Conservation (phyloP, 2,888 invertebrate species). For the Mythimna pallens region DNA sequence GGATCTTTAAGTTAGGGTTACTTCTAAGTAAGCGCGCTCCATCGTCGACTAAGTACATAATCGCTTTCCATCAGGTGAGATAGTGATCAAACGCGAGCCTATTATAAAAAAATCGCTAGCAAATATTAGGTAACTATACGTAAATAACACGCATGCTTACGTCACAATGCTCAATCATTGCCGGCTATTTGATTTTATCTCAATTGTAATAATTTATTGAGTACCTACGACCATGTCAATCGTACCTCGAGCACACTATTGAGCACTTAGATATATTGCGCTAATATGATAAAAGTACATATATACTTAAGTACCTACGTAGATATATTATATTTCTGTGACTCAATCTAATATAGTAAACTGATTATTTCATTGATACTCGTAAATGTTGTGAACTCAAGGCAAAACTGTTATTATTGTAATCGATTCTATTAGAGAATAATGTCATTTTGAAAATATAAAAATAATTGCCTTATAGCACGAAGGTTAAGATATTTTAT, state of each 20-base stretch:
- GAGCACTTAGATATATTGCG: constrained; percentile 26
- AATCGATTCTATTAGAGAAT: not conserved
- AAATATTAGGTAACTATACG: not conserved
- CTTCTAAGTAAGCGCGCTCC: no score
- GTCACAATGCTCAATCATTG: constrained; percentile 15
- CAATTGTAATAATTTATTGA: constrained; percentile 15
- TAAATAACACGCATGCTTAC: not conserved
- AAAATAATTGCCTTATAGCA: not conserved
- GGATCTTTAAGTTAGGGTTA: no score
- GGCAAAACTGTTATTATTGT: not conserved
- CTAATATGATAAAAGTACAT: constrained; percentile 21
- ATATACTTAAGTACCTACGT: no score
- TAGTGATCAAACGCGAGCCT: no score
- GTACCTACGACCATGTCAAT: constrained; percentile 12
- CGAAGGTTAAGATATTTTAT: not conserved
- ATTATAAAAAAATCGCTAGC: not conserved
- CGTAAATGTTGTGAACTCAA: not conserved
- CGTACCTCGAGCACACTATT: not conserved
- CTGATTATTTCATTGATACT: not conserved
- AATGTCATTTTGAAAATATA: not conserved
- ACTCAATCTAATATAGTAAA: constrained; percentile 10
- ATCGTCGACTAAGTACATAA: no score
- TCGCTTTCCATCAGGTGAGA: no score
- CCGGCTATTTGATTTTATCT: constrained; percentile 26
- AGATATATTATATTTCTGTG: constrained; percentile 5